Percentiles rank a stretch among this genome's conserved stretches.
Conservation (phyloP, 2,113 vertebrate genomes). For the Todiramphus saurophagus region DNA sequence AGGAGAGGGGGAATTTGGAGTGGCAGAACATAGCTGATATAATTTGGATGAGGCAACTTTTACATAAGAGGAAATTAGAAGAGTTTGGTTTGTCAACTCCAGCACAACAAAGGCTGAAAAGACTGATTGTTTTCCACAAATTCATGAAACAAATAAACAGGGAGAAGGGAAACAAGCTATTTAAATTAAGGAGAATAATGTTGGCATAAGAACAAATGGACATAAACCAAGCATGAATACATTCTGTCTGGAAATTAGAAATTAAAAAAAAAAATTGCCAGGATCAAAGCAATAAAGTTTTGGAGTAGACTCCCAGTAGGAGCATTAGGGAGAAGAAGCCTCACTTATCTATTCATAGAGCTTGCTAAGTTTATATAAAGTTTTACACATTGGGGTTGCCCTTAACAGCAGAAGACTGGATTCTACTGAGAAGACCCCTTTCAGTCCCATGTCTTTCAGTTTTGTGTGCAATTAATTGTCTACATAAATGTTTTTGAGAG, state of each 20-base stretch:
- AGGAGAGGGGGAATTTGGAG: not conserved
- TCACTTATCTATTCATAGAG: not conserved
- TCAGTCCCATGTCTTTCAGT: not conserved
- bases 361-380: not conserved
- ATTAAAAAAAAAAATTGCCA: not conserved
- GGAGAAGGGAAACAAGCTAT: not conserved
- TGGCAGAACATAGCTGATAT: not conserved
- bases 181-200: not conserved
- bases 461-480: not conserved
- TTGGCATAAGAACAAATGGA: not conserved
- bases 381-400: not conserved
- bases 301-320: not conserved
- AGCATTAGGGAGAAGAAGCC: not conserved
- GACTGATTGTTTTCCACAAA: not conserved
- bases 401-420: not conserved
- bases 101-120: not conserved
- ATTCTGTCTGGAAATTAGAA: not conserved
- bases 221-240: not conserved
- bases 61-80: not conserved
- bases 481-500: not conserved
- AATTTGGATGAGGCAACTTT: not conserved
- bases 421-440: not conserved
- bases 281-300: not conserved
- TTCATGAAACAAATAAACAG: not conserved
- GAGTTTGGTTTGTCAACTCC: not conserved